Base-by-base conservation (phyloP, 2,888 invertebrate species). In the Oligia latruncula region DNA sequence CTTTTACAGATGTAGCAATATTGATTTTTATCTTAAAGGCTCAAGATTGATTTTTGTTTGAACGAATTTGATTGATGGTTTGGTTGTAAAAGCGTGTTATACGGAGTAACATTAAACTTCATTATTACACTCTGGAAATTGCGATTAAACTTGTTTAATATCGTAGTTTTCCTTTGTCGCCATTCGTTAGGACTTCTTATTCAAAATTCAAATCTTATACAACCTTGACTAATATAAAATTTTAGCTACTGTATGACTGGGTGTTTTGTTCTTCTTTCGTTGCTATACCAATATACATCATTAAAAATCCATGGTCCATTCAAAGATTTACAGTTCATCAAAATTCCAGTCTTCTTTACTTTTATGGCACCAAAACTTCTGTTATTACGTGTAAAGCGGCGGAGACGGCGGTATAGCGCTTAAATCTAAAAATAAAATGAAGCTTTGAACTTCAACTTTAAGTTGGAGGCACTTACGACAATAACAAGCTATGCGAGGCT, bases 391-490 rank as follows among this genome's bases (percentile, higher is more conserved):
- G 77, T 80, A 74, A 77, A 77, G 70, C 52, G 62, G 65, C 40
- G 55, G n/a, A 52, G 58, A 52, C 66, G 43, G 52, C 67, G 74
- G 64, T 80, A 74, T 76, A 71, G 78, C 72, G 80, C 80, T 88
- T 80, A 80, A 82, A 85, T 85, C 80, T 84, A 70, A 85, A 85
- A 89, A 87, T 90, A 83, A 89, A 88, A 88, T 88, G 81, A 88
- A 80, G 86, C 76, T 87, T 87, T 77, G 76, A 88, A 89, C 83
- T 88, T 91, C 81, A 87, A 89, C 82, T 88, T 88, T 78, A 85
- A 88, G 84, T 88, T 88, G 84, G 83, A 87, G 87, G 87, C 81
- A 87, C 89, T 91, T 89, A 87, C 86, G 85, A 87, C 87, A 82
- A 87, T 90, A 89, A 90, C 89, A 89, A 89, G 88, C 88, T 88